Evolutionary conservation across 2,888 invertebrate genomes (phyloP).

Genomic region (Pandemis cinnamomeana): DNA sequence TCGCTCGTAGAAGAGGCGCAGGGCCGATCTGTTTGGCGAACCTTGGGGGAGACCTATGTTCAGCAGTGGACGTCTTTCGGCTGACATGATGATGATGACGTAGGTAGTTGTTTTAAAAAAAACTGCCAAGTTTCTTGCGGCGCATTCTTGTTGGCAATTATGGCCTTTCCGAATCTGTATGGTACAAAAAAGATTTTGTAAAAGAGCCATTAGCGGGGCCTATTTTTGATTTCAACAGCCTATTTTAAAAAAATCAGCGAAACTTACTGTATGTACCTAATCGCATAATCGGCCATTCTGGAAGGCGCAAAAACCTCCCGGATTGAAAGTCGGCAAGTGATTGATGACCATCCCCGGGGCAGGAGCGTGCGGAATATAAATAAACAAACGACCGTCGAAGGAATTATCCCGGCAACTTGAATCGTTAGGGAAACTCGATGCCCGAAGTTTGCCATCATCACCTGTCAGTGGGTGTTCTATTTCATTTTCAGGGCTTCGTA

Average conservation of each 20-base stretch:
- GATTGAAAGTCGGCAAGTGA: conserved; percentile 1
- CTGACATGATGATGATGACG: too few species aligned
- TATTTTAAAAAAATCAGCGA: not conserved
- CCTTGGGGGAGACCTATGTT: too few species aligned
- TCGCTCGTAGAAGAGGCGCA: too few species aligned
- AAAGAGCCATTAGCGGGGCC: too few species aligned
- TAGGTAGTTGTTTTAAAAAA: too few species aligned
- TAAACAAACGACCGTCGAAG: conserved; percentile 2
- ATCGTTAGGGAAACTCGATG: conserved; percentile 2
- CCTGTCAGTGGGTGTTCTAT: not conserved
- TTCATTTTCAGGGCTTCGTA: not conserved
- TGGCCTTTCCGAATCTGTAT: too few species aligned
- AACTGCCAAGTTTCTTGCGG: too few species aligned
- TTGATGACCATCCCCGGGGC: conserved; percentile 3
- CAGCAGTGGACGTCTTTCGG: too few species aligned
- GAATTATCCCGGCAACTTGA: conserved; percentile 4
- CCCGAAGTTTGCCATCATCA: conserved; percentile 2
- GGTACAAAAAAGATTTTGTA: too few species aligned
- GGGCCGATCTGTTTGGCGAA: too few species aligned
- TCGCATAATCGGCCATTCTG: not conserved
- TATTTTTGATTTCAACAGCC: too few species aligned
- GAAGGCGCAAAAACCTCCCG: not conserved
- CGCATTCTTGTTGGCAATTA: too few species aligned
- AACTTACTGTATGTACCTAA: not conserved
- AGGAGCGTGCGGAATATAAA: conserved; percentile 5